Evolutionary conservation across 2,113 vertebrate genomes (phyloP).

Genomic region (Cebus imitator): DNA sequence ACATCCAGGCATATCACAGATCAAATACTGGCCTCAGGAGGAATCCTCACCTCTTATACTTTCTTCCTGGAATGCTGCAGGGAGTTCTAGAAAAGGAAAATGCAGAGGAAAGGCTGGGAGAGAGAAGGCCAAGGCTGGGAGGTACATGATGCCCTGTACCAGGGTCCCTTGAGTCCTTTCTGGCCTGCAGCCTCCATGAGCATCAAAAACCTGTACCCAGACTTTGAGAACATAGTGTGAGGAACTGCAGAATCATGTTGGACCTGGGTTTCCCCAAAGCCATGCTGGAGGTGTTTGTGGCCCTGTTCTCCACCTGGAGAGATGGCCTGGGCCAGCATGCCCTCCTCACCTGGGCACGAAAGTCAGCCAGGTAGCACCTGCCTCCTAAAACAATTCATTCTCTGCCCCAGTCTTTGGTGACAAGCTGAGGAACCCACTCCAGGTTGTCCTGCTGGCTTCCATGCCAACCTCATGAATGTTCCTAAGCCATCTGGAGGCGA

Average conservation of each 20-base stretch:
- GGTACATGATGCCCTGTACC: rapidly evolving
- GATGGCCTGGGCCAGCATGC: rapidly evolving
- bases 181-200: constrained; percentile 92
- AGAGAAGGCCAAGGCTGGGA: not conserved
- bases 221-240: constrained; percentile 95
- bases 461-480: constrained; percentile 95
- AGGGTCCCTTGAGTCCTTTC: not conserved
- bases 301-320: not conserved
- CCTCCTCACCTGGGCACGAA: not conserved
- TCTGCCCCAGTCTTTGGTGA: constrained; percentile 79
- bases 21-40: no score
- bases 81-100: no score
- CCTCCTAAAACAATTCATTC: no score
- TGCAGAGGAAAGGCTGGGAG: no score
- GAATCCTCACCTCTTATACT: no score
- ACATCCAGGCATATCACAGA: no score
- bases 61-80: no score
- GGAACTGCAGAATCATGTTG: constrained; percentile 99
- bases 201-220: constrained; percentile 95
- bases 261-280: constrained; percentile 97
- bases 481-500: constrained; percentile 93
- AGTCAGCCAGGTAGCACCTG: no score
- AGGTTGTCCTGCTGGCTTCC: constrained; percentile 93
- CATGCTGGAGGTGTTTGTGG: constrained; percentile 91
- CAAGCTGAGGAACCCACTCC: constrained; percentile 90